phyloP scores from a whole-genome alignment of 2,113 vertebrate species.

The Gnathonemus longibarbis region DNA sequence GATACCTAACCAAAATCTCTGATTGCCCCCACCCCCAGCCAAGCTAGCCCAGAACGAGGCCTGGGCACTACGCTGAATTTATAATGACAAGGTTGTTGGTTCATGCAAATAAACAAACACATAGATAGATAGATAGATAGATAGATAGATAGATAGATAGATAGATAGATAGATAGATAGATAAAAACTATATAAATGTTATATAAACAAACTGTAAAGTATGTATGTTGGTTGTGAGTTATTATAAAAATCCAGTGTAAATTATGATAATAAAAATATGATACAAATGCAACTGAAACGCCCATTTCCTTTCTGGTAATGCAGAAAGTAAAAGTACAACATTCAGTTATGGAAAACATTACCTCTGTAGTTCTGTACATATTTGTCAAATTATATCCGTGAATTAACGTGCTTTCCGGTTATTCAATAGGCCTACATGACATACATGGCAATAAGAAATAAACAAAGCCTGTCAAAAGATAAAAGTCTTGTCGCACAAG shows the following conservation, averaged over 20 bases:
- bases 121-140: too few relatives aligned
- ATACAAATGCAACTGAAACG: neutral
- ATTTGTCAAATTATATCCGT: neutral
- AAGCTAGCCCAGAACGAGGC: neutral
- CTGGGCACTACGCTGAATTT: neutral
- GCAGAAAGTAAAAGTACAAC: neutral
- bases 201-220: neutral
- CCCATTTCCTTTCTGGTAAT: neutral
- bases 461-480: neutral
- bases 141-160: too few relatives aligned
- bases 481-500: neutral
- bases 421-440: neutral
- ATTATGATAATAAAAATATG: neutral
- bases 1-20: neutral
- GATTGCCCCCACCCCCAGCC: neutral
- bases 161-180: too few relatives aligned
- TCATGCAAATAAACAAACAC: neutral
- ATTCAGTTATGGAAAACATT: neutral
- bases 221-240: neutral
- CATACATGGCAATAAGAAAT: neutral
- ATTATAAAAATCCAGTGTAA: neutral
- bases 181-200: neutral
- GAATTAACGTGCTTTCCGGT: neutral
- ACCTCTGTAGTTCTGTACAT: neutral
- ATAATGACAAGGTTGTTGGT: neutral